These are phyloP conservation scores for Sebastes dallii DNA, from an alignment of 2,797 vertebrate genomes.

Conservation along the genomic window DNA sequence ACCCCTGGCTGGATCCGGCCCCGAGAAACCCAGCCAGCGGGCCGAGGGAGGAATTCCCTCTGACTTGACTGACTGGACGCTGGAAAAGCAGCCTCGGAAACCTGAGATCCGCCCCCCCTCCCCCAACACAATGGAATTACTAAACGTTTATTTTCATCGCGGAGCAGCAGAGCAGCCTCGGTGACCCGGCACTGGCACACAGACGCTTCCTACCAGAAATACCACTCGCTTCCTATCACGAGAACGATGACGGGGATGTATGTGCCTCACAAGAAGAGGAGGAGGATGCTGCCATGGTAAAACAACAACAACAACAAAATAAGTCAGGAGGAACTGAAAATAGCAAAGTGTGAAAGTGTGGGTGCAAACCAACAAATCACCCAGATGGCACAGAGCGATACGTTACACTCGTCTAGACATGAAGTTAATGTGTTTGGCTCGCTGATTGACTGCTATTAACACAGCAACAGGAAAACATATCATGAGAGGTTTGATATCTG, in stretches of 20 bases:
- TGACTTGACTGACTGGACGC: constrained; percentile 64
- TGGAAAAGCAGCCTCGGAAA: constrained; percentile 55
- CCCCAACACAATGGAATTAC: constrained; percentile 56
- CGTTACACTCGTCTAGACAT: constrained; percentile 10
- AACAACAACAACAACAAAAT: constrained; percentile 3
- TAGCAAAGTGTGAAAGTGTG: neutral
- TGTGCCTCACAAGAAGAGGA: neutral
- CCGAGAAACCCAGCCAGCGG: constrained; percentile 38
- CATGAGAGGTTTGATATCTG: constrained; percentile 23
- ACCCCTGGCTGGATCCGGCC: constrained; percentile 49
- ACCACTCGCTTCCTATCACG: constrained; percentile 42
- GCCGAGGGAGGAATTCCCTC: constrained; percentile 77
- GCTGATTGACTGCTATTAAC: constrained; percentile 56
- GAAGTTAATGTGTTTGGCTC: constrained; percentile 28
- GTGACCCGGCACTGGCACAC: constrained; percentile 52
- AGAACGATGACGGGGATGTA: neutral
- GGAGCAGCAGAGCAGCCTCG: constrained; percentile 19
- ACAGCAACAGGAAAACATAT: constrained; percentile 49
- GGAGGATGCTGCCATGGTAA: constrained; percentile 25
- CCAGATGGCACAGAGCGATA: neutral
- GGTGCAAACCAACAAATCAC: neutral
- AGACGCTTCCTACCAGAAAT: constrained; percentile 48
- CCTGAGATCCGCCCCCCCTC: constrained; percentile 39
- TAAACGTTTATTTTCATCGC: constrained; percentile 37
- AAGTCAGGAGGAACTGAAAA: neutral